phyloP scores from a whole-genome alignment of 2,797 vertebrate species.

The Vireo griseus region DNA sequence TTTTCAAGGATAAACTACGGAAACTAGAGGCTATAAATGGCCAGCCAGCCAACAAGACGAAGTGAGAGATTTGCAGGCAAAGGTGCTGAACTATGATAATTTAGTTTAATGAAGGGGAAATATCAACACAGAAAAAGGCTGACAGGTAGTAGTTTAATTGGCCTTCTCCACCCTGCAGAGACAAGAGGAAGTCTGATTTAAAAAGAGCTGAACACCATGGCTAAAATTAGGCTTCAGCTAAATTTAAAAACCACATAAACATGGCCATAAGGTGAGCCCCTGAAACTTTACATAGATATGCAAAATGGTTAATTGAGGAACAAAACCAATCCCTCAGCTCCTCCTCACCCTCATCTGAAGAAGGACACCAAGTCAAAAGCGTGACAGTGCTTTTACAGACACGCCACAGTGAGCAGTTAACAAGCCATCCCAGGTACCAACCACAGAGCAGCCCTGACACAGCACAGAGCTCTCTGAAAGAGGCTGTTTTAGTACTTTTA shows the following conservation, averaged over 20 bases:
- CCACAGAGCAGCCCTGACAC: background rate
- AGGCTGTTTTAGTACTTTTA: background rate
- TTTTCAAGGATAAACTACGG: background rate
- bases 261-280: background rate
- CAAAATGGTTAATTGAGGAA: background rate
- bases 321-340: background rate
- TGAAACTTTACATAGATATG: background rate
- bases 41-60: background rate
- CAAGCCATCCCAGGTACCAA: background rate
- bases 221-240: background rate
- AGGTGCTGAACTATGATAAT: background rate
- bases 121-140: background rate
- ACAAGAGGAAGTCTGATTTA: background rate
- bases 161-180: background rate
- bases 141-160: background rate
- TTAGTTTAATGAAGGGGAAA: slow-evolving; percentile 4
- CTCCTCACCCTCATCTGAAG: background rate
- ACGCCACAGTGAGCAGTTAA: accelerated
- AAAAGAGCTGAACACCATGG: background rate
- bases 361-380: background rate
- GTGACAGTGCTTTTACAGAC: accelerated
- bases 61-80: background rate
- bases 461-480: background rate
- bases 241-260: background rate
- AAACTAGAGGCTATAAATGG: background rate